phyloP scores from a whole-genome alignment of 1,140 invertebrate species.

The Pectinophora gossypiella region DNA sequence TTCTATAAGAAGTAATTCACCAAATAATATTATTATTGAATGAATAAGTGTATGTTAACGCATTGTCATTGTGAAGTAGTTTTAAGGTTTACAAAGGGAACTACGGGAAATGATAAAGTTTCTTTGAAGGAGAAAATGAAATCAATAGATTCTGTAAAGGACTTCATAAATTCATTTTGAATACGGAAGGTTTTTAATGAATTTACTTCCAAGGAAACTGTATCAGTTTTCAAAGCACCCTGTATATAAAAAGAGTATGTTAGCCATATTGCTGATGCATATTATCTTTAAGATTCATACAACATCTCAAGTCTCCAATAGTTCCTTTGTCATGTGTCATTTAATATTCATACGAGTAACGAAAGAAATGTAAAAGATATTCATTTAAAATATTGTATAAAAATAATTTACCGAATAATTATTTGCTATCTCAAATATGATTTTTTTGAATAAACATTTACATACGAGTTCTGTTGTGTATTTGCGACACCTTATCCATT shows the following conservation, averaged over 20 bases:
- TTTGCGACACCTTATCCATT: too few relatives aligned
- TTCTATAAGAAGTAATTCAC: slow-evolving; percentile 19
- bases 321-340: slow-evolving; percentile 74
- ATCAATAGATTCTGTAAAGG: too few relatives aligned
- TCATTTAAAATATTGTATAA: slow-evolving; percentile 62
- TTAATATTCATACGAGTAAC: slow-evolving; percentile 59
- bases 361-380: slow-evolving; percentile 54
- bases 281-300: slow-evolving; percentile 51
- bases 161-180: too few relatives aligned
- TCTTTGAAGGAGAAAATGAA: not conserved
- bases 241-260: slow-evolving; percentile 23
- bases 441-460: slow-evolving; percentile 71
- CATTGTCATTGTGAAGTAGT: slow-evolving; percentile 35
- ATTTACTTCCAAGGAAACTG: not conserved
- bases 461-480: slow-evolving; percentile 31
- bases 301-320: slow-evolving; percentile 72
- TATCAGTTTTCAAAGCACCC: not conserved
- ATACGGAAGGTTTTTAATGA: too few relatives aligned
- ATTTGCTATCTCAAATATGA: slow-evolving; percentile 72
- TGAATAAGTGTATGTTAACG: slow-evolving; percentile 30
- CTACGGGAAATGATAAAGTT: not conserved
- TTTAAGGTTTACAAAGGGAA: slow-evolving; percentile 26
- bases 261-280: slow-evolving; percentile 55
- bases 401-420: slow-evolving; percentile 65
- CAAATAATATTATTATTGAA: slow-evolving; percentile 38